Base-by-base conservation (phyloP, 1,140 invertebrate species). In the Drosophila suzukii region DNA sequence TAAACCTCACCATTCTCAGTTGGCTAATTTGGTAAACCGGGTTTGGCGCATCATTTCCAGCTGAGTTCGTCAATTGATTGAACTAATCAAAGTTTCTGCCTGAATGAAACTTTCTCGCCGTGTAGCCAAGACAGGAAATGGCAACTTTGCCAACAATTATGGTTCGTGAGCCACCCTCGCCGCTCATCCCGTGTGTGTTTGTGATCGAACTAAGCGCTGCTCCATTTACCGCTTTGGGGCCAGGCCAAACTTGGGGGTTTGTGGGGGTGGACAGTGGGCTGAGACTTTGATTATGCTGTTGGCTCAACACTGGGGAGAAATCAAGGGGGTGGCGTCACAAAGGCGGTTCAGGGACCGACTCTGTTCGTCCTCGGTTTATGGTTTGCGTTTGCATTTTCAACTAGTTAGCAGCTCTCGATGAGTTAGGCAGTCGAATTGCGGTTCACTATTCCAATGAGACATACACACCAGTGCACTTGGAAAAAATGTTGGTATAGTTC, bases 341-440 rank as follows among this genome's bases (percentile, higher is more conserved):
- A 3, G 12, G 51, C 13, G 51, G 13, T 38, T 41, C 24, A 30
- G 54, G 27, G 54, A 39, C 36, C 17, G 20, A 53, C 44, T 71
- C 67, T 70, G 65, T 41, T 49, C 65, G 43, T 70, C 20, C 27
- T 36, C 50, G 17, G 60, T 44, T 50, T 41, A 24, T 49, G 55
- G 75, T 75, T 80, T 65, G 75, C 72, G 83, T 88, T 83, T 88
- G 83, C 84, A 89, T 73, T 88, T 80, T 58, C 84, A 83, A 83
- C 71, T 80, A 80, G 78, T 72, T 71, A 54, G 60, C 60, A 49
- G 62, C 17, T 51, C 73, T 53, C 73, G 61, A 75, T 63, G 58
- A 49, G 62, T 58, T 53, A 66, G 56, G 46, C 76, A 71, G 61
- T 74, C 71, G 78, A 89, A 88, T 89, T 88, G 83, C 84, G 83